These are phyloP conservation scores for Arge pagana DNA, from an alignment of 2,888 invertebrate species.

Conservation along the genomic window DNA sequence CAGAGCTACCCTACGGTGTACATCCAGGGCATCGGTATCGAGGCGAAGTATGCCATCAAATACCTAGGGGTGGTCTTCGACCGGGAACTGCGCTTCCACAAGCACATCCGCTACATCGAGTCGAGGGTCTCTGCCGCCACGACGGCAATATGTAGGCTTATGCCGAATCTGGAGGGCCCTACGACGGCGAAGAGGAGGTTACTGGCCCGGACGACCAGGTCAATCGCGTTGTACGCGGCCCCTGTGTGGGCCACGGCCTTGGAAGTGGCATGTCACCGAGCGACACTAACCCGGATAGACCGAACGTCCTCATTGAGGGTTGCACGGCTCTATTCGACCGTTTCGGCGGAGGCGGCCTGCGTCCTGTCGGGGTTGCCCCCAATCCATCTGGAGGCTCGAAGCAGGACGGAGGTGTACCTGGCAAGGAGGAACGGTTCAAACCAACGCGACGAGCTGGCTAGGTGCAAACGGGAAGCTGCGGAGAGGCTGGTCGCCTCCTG, in stretches of 20 bases:
- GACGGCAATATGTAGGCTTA: background rate
- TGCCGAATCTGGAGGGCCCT: constrained; percentile 3
- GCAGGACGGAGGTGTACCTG: too few species aligned
- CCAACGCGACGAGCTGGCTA: too few species aligned
- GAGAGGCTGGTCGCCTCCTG: background rate
- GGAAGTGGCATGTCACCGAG: too few species aligned
- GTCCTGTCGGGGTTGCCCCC: constrained; percentile 27
- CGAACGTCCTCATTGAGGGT: constrained; percentile 26
- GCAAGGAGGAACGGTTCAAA: too few species aligned
- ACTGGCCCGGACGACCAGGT: background rate
- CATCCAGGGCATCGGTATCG: background rate
- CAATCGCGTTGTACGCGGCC: constrained; percentile 6
- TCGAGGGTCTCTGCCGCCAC: background rate
- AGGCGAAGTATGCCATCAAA: background rate
- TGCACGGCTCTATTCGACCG: constrained; percentile 26
- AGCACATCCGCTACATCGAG: background rate
- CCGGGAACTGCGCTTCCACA: background rate
- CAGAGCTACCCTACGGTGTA: background rate
- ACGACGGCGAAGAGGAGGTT: constrained; percentile 6
- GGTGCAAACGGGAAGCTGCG: too few species aligned
- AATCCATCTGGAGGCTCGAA: constrained; percentile 24
- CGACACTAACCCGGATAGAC: too few species aligned
- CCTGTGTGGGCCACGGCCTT: constrained; percentile 14
- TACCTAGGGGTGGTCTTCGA: constrained; percentile 17
- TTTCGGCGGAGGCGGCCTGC: constrained; percentile 28